These are phyloP conservation scores for Bugulina stolonifera DNA, from an alignment of 2,888 invertebrate species.

Conservation along the genomic window DNA sequence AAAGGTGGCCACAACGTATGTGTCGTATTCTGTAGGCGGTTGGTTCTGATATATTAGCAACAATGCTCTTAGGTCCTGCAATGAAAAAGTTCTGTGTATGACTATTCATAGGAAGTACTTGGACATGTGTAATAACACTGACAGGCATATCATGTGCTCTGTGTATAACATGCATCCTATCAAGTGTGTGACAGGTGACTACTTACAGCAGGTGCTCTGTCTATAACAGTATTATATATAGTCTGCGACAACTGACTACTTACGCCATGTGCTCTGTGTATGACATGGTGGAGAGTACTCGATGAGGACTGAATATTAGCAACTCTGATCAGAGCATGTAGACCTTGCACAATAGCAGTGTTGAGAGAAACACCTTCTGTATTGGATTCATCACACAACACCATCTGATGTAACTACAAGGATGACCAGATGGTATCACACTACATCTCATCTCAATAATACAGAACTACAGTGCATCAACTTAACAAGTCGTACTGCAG, in stretches of 20 bases:
- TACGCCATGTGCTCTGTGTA: not conserved
- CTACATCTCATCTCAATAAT: too few species aligned
- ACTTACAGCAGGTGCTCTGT: too few species aligned
- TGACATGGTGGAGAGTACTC: not conserved
- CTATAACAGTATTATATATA: too few species aligned
- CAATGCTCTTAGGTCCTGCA: conserved; percentile 49
- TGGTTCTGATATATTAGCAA: conserved; percentile 47
- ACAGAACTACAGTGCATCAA: not conserved
- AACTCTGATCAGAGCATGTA: not conserved
- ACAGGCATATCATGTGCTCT: too few species aligned
- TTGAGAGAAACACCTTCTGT: not conserved
- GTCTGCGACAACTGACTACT: too few species aligned
- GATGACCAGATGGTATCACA: too few species aligned
- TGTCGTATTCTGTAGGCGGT: conserved; percentile 33
- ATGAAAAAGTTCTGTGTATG: too few species aligned
- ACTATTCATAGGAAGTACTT: too few species aligned
- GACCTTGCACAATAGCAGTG: not conserved
- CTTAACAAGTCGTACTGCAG: not conserved
- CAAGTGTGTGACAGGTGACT: too few species aligned
- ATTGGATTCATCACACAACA: conserved; percentile 11
- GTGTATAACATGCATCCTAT: too few species aligned
- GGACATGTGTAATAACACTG: too few species aligned
- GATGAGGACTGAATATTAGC: not conserved
- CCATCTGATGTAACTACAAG: not conserved
- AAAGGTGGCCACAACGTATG: not conserved